Percentiles rank a stretch among this genome's conserved stretches.
Conservation (phyloP, 2,888 invertebrate species). For the Diploptera punctata region DNA sequence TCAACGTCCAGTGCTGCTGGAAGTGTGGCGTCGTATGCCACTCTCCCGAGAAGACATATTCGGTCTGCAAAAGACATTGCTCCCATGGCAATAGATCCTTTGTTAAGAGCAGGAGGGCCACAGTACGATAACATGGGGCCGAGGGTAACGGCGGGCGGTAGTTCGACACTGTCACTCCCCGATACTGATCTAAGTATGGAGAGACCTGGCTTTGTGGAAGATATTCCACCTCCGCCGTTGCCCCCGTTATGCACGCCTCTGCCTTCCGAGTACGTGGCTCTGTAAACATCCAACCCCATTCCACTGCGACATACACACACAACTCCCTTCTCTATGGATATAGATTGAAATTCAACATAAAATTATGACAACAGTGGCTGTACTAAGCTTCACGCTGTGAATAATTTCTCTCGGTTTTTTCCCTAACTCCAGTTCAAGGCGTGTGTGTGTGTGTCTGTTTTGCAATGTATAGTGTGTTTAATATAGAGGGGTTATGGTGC, state of each 20-base stretch:
- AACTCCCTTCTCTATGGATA: too few species aligned
- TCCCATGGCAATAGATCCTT: conserved; percentile 6
- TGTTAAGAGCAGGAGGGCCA: conserved; percentile 56
- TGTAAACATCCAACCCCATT: conserved; percentile 43
- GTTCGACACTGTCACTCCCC: conserved; percentile 84
- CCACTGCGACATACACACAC: neutral
- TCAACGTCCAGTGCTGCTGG: conserved; percentile 59
- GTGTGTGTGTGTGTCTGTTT: too few species aligned
- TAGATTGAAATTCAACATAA: too few species aligned
- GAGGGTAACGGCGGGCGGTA: conserved; percentile 86
- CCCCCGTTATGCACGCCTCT: conserved; percentile 64
- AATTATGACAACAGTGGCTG: too few species aligned
- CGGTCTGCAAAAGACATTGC: conserved; percentile 24
- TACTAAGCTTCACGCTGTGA: too few species aligned
- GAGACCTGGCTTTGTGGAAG: conserved; percentile 50
- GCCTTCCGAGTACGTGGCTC: conserved; percentile 56
- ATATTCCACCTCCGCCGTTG: conserved; percentile 61
- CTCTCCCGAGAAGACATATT: conserved; percentile 57
- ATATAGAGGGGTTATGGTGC: too few species aligned
- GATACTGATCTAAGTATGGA: conserved; percentile 59
- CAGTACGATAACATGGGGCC: conserved; percentile 92
- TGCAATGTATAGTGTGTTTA: too few species aligned
- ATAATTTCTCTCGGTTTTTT: too few species aligned
- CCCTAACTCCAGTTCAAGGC: too few species aligned
- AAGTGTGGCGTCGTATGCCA: conserved; percentile 43